A percentile compares a stretch with the other conserved stretches of the same genome.
phyloP scores from a whole-genome alignment of 2,113 vertebrate genomes.

The human region GRCh38 chr2:106138501-106139000 shows the following conservation, averaged over 20 bases:
- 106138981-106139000: background rate
- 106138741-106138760: background rate
- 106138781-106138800: background rate
- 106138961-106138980: background rate
- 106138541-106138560: rapidly evolving
- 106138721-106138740: rapidly evolving
- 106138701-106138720: background rate
- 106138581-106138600: background rate
- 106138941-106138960: background rate
- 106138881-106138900: background rate
- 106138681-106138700: background rate
- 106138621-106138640: background rate
- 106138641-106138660: background rate
- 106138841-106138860: background rate
- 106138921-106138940: background rate
- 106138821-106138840: background rate
- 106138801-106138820: background rate
- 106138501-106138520: background rate
- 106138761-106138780: background rate
- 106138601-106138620: background rate
- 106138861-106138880: background rate
- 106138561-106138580: background rate
- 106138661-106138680: background rate
- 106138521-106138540: background rate
- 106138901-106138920: background rate